phyloP scores from a whole-genome alignment of 2,113 vertebrate genomes.

The Megaptera novaeangliae region DNA sequence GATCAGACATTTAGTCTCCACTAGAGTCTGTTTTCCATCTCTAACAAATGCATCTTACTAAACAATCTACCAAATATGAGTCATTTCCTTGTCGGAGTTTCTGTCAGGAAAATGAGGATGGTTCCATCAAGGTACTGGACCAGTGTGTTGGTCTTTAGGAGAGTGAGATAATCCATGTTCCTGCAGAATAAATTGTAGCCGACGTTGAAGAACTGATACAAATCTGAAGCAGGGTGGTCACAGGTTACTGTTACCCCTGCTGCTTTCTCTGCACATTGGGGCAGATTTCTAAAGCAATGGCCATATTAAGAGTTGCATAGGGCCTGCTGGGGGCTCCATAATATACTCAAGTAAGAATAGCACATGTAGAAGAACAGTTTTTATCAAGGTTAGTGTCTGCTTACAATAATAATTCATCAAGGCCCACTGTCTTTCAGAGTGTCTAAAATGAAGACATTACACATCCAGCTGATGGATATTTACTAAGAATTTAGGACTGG shows the following conservation, averaged over 20 bases:
- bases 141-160: background rate
- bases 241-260: fast-evolving
- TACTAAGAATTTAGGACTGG: background rate
- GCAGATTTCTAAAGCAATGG: background rate
- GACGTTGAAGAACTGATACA: background rate
- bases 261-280: too few species aligned
- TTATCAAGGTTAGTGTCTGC: background rate
- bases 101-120: background rate
- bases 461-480: background rate
- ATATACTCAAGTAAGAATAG: background rate
- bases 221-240: background rate
- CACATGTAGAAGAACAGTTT: background rate
- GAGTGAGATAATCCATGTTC: background rate
- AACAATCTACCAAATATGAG: background rate
- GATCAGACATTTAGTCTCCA: background rate
- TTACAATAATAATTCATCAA: background rate
- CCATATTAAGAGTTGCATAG: background rate
- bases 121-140: background rate
- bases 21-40: background rate
- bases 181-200: background rate
- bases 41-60: background rate
- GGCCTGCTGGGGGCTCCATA: background rate
- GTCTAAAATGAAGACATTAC: background rate
- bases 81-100: background rate
- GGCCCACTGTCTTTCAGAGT: background rate